Base-by-base conservation (phyloP, 2,113 vertebrate species). In the Chamaetylas fuelleborni region DNA sequence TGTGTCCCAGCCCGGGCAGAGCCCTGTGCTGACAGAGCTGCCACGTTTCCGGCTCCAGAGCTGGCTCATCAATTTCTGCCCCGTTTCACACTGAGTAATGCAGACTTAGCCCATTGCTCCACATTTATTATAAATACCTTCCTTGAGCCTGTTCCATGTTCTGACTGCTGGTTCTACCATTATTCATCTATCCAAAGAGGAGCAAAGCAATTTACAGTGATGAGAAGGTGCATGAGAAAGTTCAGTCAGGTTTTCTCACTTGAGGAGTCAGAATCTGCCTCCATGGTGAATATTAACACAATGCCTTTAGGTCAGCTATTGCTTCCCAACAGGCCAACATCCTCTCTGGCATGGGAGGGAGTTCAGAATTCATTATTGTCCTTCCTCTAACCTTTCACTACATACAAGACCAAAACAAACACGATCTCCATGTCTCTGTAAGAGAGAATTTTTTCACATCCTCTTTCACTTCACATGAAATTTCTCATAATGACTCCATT, bases 391-490 rank as follows among this genome's bases (percentile, higher is more conserved):
- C 93, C 95, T 97, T 96, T 95, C 95, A 86, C 69, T 95, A 77
- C 88, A 95, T 92, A 84, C n/a, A 96, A 87, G 76, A 97, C 90
- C 95, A 97, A 96, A 96, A 97, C 96, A 97, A 97, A 97, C 85
- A 96, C 2, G 0, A 60, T 83, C 81, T 94, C 90, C 92, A 95
- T 90, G 86, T 78, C 85, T 92, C 88, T 94, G 25, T 53, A 90
- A 78, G 81, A 92, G 74, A 96, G 58, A 94, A 70, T 95, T 95
- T 88, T 97, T 93, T 97, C 96, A 97, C 96, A 97, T 97, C 97
- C 97, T 96, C 97, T 97, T 97, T 97, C 96, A 96, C 93, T 97
- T 97, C 96, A 94, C 47, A 93, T 93, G 86, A 93, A 87, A 91
- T 95, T 96, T 97, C 93, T 97, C 96, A 97, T 94, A 96, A 97